Evolutionary conservation across 30 jellyfish, hydroid and myxozoan species (phyloP), one percentile per base, ranked within the genome.

Genomic region (Aurelia sp.): DNA sequence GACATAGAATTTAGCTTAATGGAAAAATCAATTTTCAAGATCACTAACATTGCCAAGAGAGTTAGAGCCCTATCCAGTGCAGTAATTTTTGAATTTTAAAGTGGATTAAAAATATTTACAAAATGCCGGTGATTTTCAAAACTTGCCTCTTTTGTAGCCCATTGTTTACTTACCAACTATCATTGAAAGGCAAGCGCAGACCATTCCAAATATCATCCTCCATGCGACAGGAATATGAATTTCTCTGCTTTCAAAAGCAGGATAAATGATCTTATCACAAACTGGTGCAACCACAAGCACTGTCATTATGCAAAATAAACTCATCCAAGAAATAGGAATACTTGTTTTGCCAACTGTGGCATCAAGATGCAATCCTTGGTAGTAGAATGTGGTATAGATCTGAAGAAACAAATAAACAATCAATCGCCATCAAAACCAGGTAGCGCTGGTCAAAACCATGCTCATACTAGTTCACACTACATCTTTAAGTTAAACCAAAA

Each of bases 241-340:
- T 24, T 75, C 94, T 33, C 83, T 76, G 9, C 85, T 31, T 18
- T 72, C 79, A 24, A 73, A 80, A 20, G 75, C 79, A 13, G 98
- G 98, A 52, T 52, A 62, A 17, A 91, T 57, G 38, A 75, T 67
- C 59, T 69, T 79, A 40, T 91, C 98, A 22, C 86, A 69, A 8
- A 86, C 4, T 53, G 92, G 90, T 21, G 84, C 94, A 20, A 85
- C 57, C 15, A 74, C 38, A 85, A 91, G 63, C 17, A 86, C 98
- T 31, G 88, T 57, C 13, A 76, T 59, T 12, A 79, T 81, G 63
- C 76, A 78, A 59, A 80, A 83, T n/a, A 91, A 72, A 13, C 90
- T 84, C 47, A 86, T 51, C 98, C 98, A 91, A 64, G 98, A 73
- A 20, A 91, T 88, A n/a, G 98, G 96, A 61, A 91, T 30, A 51